phyloP scores from a whole-genome alignment of 2,113 vertebrate genomes.

The Sapayoa aenigma region DNA sequence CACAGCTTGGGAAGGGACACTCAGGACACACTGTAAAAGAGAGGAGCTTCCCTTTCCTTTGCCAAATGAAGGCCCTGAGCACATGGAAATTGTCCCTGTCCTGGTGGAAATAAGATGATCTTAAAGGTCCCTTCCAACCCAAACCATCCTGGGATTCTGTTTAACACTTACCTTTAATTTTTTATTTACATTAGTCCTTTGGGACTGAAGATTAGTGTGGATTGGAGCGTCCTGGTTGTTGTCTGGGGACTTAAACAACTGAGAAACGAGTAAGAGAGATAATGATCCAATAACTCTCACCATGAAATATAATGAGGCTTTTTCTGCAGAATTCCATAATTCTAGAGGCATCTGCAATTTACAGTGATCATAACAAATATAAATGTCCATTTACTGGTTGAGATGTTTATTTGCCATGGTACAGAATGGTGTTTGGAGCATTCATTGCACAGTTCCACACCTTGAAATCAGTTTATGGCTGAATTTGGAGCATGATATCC shows the following conservation, averaged over 20 bases:
- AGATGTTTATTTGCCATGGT: accelerated
- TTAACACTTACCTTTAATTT: neutral
- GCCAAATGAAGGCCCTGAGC: neutral
- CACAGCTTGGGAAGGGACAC: neutral
- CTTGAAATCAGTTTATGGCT: neutral
- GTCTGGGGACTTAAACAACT: neutral
- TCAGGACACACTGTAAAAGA: too few species aligned
- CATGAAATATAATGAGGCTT: neutral
- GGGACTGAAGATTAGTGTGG: neutral
- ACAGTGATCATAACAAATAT: neutral
- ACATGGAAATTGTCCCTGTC: neutral
- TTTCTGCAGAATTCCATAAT: neutral
- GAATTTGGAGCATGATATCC: neutral
- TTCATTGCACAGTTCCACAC: neutral
- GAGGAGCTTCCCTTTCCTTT: neutral
- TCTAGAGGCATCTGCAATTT: neutral
- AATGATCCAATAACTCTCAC: neutral
- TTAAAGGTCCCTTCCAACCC: neutral
- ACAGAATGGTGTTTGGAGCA: neutral
- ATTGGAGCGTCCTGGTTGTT: neutral
- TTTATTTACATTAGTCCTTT: neutral
- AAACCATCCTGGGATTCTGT: neutral
- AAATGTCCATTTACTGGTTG: neutral
- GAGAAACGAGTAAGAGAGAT: accelerated
- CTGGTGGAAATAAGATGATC: neutral